Percentiles rank a stretch among this genome's conserved stretches.
Evolutionary conservation across 2,888 invertebrate genomes (phyloP).

Genomic region (Cryptops parisi): DNA sequence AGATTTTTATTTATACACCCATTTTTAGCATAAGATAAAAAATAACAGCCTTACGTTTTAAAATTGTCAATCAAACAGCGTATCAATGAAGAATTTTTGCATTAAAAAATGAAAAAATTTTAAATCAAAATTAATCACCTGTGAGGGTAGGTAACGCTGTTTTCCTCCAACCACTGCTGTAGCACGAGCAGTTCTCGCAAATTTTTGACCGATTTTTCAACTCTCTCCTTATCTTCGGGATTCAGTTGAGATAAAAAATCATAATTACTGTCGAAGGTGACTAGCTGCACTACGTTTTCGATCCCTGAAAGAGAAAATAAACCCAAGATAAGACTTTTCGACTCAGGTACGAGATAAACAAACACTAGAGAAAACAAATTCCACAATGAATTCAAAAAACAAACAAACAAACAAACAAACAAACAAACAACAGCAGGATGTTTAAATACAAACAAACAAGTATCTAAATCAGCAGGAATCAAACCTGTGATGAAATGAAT

Average conservation of each 20-base stretch:
- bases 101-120: too few relatives aligned
- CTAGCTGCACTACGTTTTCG: slow-evolving; percentile 2
- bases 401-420: background rate
- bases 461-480: too few relatives aligned
- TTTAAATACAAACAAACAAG: too few relatives aligned
- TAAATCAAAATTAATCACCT: too few relatives aligned
- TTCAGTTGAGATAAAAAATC: slow-evolving; percentile 62
- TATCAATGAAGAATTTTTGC: too few relatives aligned
- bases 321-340: too few relatives aligned
- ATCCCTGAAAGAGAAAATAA: slow-evolving; percentile 4
- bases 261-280: background rate
- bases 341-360: background rate
- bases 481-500: too few relatives aligned
- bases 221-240: slow-evolving; percentile 63
- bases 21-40: too few relatives aligned
- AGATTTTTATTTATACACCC: too few relatives aligned
- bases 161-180: slow-evolving; percentile 58
- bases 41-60: too few relatives aligned
- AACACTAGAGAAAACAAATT: too few relatives aligned
- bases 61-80: too few relatives aligned
- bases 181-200: slow-evolving; percentile 70
- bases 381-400: background rate
- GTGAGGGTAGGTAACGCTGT: slow-evolving; percentile 22
- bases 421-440: background rate
- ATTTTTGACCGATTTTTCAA: slow-evolving; percentile 63